Percentiles rank a stretch among this genome's conserved stretches.
phyloP scores from a whole-genome alignment of 1,140 invertebrate species.

The Probaryconus sp. region DNA sequence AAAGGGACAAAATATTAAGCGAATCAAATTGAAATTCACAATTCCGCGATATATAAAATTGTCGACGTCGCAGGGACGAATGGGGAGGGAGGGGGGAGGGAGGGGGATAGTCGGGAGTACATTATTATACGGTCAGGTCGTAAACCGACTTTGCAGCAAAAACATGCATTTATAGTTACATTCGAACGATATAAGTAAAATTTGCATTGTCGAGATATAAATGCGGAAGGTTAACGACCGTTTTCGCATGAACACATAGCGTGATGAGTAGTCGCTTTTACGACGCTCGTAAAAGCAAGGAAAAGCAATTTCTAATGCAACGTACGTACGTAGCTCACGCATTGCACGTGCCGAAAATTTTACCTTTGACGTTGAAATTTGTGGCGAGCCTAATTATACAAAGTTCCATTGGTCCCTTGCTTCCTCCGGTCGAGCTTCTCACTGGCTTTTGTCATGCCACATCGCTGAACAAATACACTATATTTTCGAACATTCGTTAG shows the following conservation, averaged over 20 bases:
- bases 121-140: too few species aligned
- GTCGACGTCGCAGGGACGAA: too few species aligned
- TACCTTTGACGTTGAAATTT: background rate
- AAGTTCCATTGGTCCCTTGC: background rate
- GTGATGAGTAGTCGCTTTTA: slow-evolving; percentile 5
- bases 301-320: slow-evolving; percentile 30
- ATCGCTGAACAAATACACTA: too few species aligned
- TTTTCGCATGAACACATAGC: slow-evolving; percentile 8
- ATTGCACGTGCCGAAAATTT: slow-evolving; percentile 14
- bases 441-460: slow-evolving; percentile 15
- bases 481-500: slow-evolving; percentile 2
- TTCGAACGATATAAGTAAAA: slow-evolving; percentile 6
- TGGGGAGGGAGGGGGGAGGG: too few species aligned
- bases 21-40: too few species aligned
- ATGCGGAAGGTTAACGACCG: slow-evolving; percentile 27
- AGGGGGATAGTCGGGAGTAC: too few species aligned
- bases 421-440: background rate
- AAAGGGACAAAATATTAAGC: too few species aligned
- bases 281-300: slow-evolving; percentile 8
- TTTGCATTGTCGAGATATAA: background rate
- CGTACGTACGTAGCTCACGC: background rate
- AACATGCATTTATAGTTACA: background rate
- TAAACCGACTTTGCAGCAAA: too few species aligned
- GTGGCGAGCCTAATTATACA: slow-evolving; percentile 11
- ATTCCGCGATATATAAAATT: too few species aligned